These are phyloP conservation scores for Bhutanitis thaidina DNA, from an alignment of 2,888 invertebrate species.

Conservation along the genomic window DNA sequence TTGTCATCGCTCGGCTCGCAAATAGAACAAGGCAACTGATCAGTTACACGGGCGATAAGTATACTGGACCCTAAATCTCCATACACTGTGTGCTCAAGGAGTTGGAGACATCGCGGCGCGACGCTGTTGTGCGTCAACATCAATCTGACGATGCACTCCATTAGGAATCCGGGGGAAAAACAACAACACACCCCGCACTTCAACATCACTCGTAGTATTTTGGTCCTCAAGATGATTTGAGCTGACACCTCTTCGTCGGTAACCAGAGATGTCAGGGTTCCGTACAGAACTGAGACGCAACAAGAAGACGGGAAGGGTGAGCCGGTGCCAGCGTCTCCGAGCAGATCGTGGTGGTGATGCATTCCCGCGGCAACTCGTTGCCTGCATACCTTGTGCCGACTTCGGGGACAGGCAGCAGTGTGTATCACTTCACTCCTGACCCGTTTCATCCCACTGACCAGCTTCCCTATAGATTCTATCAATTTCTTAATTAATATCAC, in stretches of 20 bases:
- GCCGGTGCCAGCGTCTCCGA: conserved; percentile 69
- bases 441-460: conserved; percentile 78
- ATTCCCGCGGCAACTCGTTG: conserved; percentile 60
- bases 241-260: conserved; percentile 64
- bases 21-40: conserved; percentile 63
- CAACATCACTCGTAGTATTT: conserved; percentile 77
- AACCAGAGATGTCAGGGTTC: conserved; percentile 68
- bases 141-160: conserved; percentile 71
- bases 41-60: conserved; percentile 49
- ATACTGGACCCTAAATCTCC: conserved; percentile 78
- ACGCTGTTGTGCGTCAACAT: conserved; percentile 59
- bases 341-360: conserved; percentile 81
- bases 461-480: conserved; percentile 76
- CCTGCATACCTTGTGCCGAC: conserved; percentile 73
- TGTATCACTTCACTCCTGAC: conserved; percentile 79
- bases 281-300: conserved; percentile 79
- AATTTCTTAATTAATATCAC: conserved; percentile 71
- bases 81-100: conserved; percentile 81
- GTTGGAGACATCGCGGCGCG: conserved; percentile 64
- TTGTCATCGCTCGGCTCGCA: conserved; percentile 58
- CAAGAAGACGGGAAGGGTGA: conserved; percentile 68
- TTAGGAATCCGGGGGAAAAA: conserved; percentile 74
- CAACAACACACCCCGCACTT: conserved; percentile 82
- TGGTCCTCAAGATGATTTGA: conserved; percentile 54
- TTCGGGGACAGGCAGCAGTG: conserved; percentile 71